Base-by-base conservation (phyloP, 35 echinoderm and acorn worm species). In the Nesometra sesokonis region DNA sequence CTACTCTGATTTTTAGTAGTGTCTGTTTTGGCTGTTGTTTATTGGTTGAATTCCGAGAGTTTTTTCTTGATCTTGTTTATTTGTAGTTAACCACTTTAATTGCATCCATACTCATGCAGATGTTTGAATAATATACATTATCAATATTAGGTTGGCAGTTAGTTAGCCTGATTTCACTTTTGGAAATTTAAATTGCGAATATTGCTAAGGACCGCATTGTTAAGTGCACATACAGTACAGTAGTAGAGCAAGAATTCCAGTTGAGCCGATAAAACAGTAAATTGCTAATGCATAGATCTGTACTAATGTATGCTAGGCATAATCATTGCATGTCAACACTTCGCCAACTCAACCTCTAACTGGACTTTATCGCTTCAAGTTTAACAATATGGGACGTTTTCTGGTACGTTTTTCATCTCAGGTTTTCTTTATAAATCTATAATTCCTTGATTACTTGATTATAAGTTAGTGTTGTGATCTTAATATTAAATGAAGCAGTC, bases 111-210 rank as follows among this genome's bases (percentile, higher is more conserved):
- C 23, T 67, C 7, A 67, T 67, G 52, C 52, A 67, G 52, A 67
- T 67, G 52, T 67, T 67, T 67, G 52, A 67, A 67, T 67, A 67
- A 67, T 67, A 67, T 67, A 67, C 52, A 67, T 67, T 67, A 67
- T 67, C 52, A 67, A 67, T 67, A 67, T 67, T 67, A 67, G 15
- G 52, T 67, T 67, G 52, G 7, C 52, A 2, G 52, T 13, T 67
- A 2, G 52, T 67, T 67, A 67, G 52, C 52, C 52, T 67, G 52
- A 67, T 67, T 67, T 67, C 52, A 67, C 52, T 67, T 67, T 67
- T 11, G 52, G 52, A 67, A 67, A 67, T 67, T 67, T 67, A 67
- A 67, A 67, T 67, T 67, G 23, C 11, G 52, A 15, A 43, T 43
- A 43, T 11, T 27, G 52, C 23, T 67, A 19, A 67, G 52, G 52